Percentiles rank a stretch among this genome's conserved stretches.
phyloP scores from a whole-genome alignment of 2,888 invertebrate genomes.

The Drosophila neotestacea region DNA sequence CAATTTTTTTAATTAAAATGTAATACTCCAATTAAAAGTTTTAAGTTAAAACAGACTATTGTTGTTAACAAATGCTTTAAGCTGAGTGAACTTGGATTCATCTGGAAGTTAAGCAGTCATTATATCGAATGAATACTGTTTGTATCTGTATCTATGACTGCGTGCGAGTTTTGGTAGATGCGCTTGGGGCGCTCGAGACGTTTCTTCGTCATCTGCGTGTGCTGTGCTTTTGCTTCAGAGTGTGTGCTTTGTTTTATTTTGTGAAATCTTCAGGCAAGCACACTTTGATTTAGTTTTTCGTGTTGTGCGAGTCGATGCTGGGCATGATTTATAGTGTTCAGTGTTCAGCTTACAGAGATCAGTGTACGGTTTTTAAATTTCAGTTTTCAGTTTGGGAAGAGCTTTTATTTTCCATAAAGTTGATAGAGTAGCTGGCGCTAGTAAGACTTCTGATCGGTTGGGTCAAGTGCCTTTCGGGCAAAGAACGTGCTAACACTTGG shows the following conservation, averaged over 20 bases:
- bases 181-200: constrained; percentile 48
- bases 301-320: constrained; percentile 30
- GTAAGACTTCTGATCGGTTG: constrained; percentile 22
- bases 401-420: constrained; percentile 20
- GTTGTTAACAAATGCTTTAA: too few species aligned
- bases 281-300: constrained; percentile 69
- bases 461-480: constrained; percentile 63
- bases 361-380: constrained; percentile 25
- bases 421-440: constrained; percentile 44
- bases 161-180: constrained; percentile 58
- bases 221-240: not conserved
- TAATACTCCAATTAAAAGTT: too few species aligned
- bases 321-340: constrained; percentile 71
- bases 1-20: too few species aligned
- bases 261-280: constrained; percentile 67
- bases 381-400: constrained; percentile 36
- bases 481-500: constrained; percentile 78
- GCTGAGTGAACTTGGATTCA: too few species aligned
- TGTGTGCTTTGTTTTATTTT: constrained; percentile 37
- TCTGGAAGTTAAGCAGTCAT: not conserved
- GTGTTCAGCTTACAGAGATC: constrained; percentile 16
- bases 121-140: constrained; percentile 34
- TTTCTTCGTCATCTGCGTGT: constrained; percentile 17
- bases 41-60: too few species aligned
- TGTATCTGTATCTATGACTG: constrained; percentile 42